phyloP scores from a whole-genome alignment of 2,113 vertebrate species.

The Melospiza melodia region DNA sequence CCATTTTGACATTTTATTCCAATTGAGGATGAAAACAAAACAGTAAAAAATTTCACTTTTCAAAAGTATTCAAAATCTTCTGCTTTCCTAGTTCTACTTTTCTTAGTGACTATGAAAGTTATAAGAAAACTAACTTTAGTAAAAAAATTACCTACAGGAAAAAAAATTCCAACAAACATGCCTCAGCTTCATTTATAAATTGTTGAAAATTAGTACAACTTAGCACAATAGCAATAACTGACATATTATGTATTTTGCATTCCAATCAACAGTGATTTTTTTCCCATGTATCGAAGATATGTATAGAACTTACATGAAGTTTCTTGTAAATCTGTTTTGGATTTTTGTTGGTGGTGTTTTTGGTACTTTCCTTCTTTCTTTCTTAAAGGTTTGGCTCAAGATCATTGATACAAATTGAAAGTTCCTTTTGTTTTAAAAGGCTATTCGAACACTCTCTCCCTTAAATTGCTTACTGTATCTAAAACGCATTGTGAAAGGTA shows the following conservation, averaged over 20 bases:
- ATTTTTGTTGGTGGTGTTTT: accelerated
- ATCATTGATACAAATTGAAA: not conserved
- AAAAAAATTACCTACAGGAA: not conserved
- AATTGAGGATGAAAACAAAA: not conserved
- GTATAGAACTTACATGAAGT: not conserved
- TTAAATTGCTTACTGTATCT: not conserved
- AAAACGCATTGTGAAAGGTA: not conserved
- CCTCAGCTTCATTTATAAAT: not conserved
- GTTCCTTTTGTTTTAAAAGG: not conserved
- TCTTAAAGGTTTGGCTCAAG: not conserved
- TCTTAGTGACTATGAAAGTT: not conserved
- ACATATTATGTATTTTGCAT: not conserved
- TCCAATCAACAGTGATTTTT: not conserved
- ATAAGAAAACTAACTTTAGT: not conserved
- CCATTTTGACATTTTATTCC: not conserved
- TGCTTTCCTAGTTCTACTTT: not conserved
- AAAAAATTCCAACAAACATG: accelerated
- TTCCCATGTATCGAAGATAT: not conserved
- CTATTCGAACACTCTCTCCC: not conserved
- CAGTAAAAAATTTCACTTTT: not conserved
- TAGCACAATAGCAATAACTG: not conserved
- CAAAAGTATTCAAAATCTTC: not conserved
- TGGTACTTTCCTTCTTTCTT: not conserved
- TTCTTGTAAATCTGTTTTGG: not conserved
- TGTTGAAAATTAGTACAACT: not conserved